Percentiles rank a stretch among this genome's conserved stretches.
phyloP scores from a whole-genome alignment of 2,797 vertebrate species.

The Allobates femoralis region DNA sequence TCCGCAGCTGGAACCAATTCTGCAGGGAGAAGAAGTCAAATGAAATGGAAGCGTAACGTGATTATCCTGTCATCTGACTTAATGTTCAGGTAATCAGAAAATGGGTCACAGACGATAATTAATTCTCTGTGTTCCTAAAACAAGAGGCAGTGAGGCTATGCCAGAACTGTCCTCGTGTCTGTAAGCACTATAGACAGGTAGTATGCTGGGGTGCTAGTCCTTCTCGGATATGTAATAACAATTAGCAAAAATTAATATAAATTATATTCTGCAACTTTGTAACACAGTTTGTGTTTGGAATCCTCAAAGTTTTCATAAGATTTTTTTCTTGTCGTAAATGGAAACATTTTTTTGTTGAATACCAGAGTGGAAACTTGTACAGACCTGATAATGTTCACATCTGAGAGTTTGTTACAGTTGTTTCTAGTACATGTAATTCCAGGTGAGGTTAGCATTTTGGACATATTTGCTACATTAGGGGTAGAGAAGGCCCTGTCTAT shows the following conservation, averaged over 20 bases:
- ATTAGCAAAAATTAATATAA: no score
- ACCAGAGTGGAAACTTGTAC: no score
- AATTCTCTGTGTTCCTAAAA: background rate
- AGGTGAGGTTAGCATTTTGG: background rate
- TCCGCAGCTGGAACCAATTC: background rate
- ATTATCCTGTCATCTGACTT: conserved; percentile 13
- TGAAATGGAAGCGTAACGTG: conserved; percentile 9
- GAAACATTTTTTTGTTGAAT: no score
- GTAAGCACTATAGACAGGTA: background rate
- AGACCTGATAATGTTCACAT: background rate
- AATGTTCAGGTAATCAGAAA: conserved; percentile 26
- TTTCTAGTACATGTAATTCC: background rate
- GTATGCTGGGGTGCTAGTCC: background rate
- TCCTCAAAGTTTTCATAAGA: no score
- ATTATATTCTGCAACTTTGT: no score
- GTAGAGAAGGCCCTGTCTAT: no score
- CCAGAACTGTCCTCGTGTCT: background rate
- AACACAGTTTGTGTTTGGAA: no score
- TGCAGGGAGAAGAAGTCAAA: conserved; percentile 5
- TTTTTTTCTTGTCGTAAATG: no score
- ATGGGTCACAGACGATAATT: conserved; percentile 45
- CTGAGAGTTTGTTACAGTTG: background rate
- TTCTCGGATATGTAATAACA: background rate
- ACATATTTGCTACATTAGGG: background rate
- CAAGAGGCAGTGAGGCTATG: background rate